Evolutionary conservation across 2,888 invertebrate genomes (phyloP).

Genomic region (Epirrita christyi): DNA sequence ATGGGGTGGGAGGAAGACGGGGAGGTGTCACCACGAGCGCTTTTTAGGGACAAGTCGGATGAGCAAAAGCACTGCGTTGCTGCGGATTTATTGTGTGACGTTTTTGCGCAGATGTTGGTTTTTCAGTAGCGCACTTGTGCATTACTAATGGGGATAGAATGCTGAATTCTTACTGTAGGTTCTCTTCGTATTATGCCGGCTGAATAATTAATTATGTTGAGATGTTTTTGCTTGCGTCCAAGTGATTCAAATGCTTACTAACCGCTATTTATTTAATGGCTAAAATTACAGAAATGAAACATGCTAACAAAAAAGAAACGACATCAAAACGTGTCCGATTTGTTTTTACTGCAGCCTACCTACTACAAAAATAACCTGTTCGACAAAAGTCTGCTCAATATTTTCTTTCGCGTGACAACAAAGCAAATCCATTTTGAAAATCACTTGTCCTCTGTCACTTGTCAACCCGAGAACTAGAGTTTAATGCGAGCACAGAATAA

Average conservation of each 20-base stretch:
- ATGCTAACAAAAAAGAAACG: background rate
- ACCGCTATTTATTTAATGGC: conserved; percentile 16
- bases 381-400: conserved; percentile 26
- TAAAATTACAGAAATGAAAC: background rate
- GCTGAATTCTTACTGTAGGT: conserved; percentile 26
- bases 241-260: conserved; percentile 13
- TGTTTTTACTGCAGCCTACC: conserved; percentile 9
- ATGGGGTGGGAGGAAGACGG: conserved; percentile 69
- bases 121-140: conserved; percentile 56
- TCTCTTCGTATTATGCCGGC: conserved; percentile 15
- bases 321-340: conserved; percentile 2
- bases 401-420: conserved; percentile 42
- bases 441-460: conserved; percentile 64
- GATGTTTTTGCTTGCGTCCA: conserved; percentile 11
- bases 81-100: conserved; percentile 68
- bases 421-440: conserved; percentile 52
- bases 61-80: conserved; percentile 62
- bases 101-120: conserved; percentile 69
- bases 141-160: conserved; percentile 41
- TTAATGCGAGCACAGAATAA: conserved; percentile 55
- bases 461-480: conserved; percentile 47
- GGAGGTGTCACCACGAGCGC: conserved; percentile 81
- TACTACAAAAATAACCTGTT: conserved; percentile 31
- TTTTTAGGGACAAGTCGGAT: conserved; percentile 78
- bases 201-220: conserved; percentile 26